These are phyloP conservation scores for Oriolus oriolus DNA, from an alignment of 2,113 vertebrate genomes.

Conservation along the genomic window DNA sequence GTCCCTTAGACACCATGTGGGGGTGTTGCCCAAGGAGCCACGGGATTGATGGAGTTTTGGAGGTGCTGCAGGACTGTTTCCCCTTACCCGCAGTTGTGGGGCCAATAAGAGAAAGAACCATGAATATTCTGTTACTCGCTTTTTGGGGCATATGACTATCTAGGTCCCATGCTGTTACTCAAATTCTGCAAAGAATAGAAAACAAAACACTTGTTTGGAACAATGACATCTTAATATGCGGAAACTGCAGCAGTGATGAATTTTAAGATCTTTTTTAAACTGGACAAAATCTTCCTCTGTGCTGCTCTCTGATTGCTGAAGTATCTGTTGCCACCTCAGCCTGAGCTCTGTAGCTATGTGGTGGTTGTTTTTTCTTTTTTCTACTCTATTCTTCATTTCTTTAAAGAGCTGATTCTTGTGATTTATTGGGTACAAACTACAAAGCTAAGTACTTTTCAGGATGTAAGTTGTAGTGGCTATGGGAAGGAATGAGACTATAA, in stretches of 20 bases:
- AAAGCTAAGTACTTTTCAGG: constrained; percentile 60
- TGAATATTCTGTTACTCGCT: accelerated
- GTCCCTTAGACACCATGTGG: accelerated
- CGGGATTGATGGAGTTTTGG: accelerated
- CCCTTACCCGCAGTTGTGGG: too few species aligned
- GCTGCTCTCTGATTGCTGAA: neutral
- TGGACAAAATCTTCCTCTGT: neutral
- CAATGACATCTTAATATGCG: neutral
- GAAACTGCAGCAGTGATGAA: neutral
- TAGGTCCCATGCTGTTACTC: neutral
- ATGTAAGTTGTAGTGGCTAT: constrained; percentile 3
- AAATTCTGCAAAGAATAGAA: neutral
- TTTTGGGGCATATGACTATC: neutral
- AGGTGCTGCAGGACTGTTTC: neutral
- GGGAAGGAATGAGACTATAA: constrained; percentile 38
- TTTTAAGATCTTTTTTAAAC: neutral
- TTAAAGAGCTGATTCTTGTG: constrained; percentile 37
- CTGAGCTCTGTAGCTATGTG: neutral
- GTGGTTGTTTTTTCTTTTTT: neutral
- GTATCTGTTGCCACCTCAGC: neutral
- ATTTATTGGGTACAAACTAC: constrained; percentile 51
- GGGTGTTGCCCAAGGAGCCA: neutral
- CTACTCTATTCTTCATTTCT: constrained; percentile 9
- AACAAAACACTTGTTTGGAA: neutral
- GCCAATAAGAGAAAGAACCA: neutral